Base-by-base conservation (phyloP, 2,888 invertebrate species). In the Fabriciana adippe region DNA sequence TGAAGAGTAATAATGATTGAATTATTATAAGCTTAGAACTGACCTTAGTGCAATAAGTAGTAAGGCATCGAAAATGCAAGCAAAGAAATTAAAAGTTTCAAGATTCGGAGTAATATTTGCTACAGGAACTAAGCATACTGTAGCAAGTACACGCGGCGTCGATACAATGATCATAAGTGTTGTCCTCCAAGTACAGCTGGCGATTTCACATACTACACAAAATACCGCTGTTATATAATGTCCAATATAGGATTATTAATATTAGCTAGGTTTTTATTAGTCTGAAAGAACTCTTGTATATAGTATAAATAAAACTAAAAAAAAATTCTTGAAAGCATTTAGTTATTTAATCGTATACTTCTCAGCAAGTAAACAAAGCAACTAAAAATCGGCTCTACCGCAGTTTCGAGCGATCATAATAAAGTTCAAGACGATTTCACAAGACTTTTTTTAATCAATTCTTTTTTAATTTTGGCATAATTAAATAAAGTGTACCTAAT, bases 151-250 rank as follows among this genome's bases (percentile, higher is more conserved):
- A 16, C 87, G 81, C 2, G 90, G 89, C 13, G 74, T 66, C 66
- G 82, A 81, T 11, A 82, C 87, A 15, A 90, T 79, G 14, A 80
- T 70, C 51, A 74, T 81, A 31, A 91, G 76, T 69, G 79, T 71
- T 1, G 89, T 81, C 1, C 92, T 85, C 92, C 90, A 91, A 66
- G 71, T 72, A 71, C 90, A 91, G 71, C 91, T 91, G 41, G 92
- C 82, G 65, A 92, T 84, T 78, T 92, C 92, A 70, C 88, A 87
- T 59, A 86, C 92, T 92, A 80, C n/a, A 57, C 57, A 70, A 62
- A 60, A 16, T 31, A 61, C 13, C 5, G 18, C 11, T 51, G 15
- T 45, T 21, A 5, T 51, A 51, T 51, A 50, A 50, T 51, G 15
- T 11, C 18, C 6, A 50, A 61, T 61, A 61, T 51, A 48, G 48